Base-by-base conservation (phyloP, 1,140 invertebrate genomes). In the Thereuonema tuberculata region DNA sequence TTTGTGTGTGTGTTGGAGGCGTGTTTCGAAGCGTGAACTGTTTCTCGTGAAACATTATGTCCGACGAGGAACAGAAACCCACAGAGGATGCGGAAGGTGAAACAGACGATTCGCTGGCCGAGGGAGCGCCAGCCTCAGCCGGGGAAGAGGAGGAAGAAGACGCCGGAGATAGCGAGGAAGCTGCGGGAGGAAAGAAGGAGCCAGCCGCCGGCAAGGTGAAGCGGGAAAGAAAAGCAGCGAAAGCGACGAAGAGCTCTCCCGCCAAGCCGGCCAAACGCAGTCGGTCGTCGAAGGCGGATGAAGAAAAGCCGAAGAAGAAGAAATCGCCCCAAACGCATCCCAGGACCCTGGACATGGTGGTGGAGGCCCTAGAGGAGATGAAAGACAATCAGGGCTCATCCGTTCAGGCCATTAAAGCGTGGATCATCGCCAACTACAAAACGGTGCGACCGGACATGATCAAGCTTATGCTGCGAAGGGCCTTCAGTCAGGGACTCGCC, bases 401-500 rank as follows among this genome's bases (percentile, higher is more conserved):
- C 14, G 62, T 63, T 1, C 63, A 65, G 56, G 62, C 63, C 15
- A 65, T 66, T 27, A 63, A 63, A 49, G 25, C 62, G 20, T 66
- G 63, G 54, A 66, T 66, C 25, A 24, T 65, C 1, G 60, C 59
- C 28, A 66, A 65, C 31, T 66, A 63, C 57, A 62, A 60, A 43
- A 61, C 60, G 2, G 65, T 66, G 1, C 43, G 64, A 1, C 24
- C 49, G 2, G 64, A 65, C 37, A 66, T 65, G 65, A 59, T 66
- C 23, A 66, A 65, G 43, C 53, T 56, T 9, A 66, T 66, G 65
- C 20, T 66, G 56, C 61, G 56, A 28, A 48, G 62, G 26, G 57
- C 61, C 23, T 53, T 66, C 14, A 48, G 21, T 1, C 47, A 52
- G 26, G 64, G 63, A n/a, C 27, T 66, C 56, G 50, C 58, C n/a